Evolutionary conservation across 1,140 invertebrate species (phyloP).

Genomic region (Probaryconus sp.): DNA sequence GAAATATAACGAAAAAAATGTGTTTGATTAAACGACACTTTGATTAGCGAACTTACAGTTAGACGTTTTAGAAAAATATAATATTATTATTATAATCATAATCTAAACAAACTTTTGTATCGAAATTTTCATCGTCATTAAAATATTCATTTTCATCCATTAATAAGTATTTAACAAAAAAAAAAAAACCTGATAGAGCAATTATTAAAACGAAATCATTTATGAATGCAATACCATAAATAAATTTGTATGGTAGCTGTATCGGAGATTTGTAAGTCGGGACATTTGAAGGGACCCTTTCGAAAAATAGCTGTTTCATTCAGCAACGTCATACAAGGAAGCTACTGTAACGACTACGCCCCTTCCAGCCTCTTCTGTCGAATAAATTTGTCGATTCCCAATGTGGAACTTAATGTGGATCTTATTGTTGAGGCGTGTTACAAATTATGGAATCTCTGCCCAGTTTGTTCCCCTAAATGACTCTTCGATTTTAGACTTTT

Average conservation of each 20-base stretch:
- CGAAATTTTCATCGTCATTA: too few species aligned
- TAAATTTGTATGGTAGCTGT: conserved; percentile 29
- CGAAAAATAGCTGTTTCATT: conserved; percentile 62
- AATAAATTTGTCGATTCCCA: conserved; percentile 62
- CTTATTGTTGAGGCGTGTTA: conserved; percentile 64
- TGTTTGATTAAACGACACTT: too few species aligned
- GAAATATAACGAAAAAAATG: too few species aligned
- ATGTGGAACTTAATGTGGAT: conserved; percentile 64
- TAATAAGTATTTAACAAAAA: too few species aligned
- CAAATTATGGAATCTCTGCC: conserved; percentile 4
- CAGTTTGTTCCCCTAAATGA: not conserved
- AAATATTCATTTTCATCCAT: too few species aligned
- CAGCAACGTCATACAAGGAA: conserved; percentile 20
- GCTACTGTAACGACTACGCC: conserved; percentile 54
- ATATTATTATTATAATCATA: too few species aligned
- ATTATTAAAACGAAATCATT: too few species aligned
- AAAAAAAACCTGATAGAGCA: too few species aligned
- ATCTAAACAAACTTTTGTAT: too few species aligned
- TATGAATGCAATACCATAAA: too few species aligned
- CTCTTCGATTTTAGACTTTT: conserved; percentile 2
- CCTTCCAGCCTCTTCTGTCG: conserved; percentile 53
- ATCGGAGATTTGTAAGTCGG: conserved; percentile 29
- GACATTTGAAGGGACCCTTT: conserved; percentile 37
- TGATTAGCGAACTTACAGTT: too few species aligned
- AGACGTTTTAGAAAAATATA: too few species aligned